Evolutionary conservation across 2,113 vertebrate genomes (phyloP).

Genomic region (Typhlomys cinereus): DNA sequence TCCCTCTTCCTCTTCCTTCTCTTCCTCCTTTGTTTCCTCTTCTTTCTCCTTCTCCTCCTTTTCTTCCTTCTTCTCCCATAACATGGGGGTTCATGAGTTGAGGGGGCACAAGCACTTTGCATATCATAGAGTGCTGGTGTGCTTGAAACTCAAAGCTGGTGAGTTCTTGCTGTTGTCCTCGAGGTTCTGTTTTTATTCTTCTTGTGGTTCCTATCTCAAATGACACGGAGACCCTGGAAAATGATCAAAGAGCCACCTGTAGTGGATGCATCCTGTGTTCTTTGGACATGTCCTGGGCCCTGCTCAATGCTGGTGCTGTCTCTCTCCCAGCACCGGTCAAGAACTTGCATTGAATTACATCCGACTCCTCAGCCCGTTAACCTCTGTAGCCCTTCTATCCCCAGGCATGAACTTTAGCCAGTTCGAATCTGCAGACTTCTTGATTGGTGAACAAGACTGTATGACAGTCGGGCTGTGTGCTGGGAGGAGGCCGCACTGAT

Average conservation of each 20-base stretch:
- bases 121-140: not conserved
- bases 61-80: too few species aligned
- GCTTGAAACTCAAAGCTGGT: fast-evolving
- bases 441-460: not conserved
- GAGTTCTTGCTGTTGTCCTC: not conserved
- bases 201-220: not conserved
- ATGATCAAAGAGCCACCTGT: not conserved
- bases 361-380: not conserved
- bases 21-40: too few species aligned
- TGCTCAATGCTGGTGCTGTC: not conserved
- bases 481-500: not conserved
- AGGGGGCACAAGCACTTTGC: not conserved
- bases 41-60: too few species aligned
- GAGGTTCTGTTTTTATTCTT: not conserved
- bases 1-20: too few species aligned
- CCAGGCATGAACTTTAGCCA: not conserved
- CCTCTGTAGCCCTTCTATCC: not conserved
- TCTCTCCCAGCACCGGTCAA: too few species aligned
- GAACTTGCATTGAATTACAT: not conserved
- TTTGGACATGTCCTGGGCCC: not conserved
- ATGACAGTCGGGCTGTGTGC: not conserved
- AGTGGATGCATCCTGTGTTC: too few species aligned
- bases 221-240: not conserved
- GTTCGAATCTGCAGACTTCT: not conserved
- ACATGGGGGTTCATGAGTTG: too few species aligned